Base-by-base conservation (phyloP, 2,888 invertebrate species). In the Aricia artaxerxes region DNA sequence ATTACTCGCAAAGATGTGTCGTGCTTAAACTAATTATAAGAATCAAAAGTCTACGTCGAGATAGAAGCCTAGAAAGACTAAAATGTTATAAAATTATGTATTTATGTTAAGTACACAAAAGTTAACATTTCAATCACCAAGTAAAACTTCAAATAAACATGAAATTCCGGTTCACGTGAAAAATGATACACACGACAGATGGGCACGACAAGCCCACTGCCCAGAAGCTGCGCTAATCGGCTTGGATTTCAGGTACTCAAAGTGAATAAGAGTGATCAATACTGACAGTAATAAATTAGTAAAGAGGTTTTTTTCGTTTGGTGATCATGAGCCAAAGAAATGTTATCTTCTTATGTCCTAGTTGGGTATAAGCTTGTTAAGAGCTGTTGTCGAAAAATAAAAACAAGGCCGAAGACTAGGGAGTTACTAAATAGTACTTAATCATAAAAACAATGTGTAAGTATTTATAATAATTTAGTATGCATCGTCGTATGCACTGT, bases 11-110 rank as follows among this genome's bases (percentile, higher is more conserved):
- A 13, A 40, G 73, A 44, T 44, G 44, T 76, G 78, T 77, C 53
- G 79, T 78, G 44, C 31, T 64, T 4, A 31, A 38, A 69, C 16
- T 38, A 69, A 69, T 69, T 69, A 69, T 38, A 35, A 69, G 69
- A 16, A 69, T 35, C 31, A 31, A 61, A 61, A 69, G 64, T 69
- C 31, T 11, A 31, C 64, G 61, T 24, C 4, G 35, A 69, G 35
- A 69, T 64, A 7, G 11, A 31, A 64, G 24, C 24, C n/a, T 53
- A 53, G 11, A 53, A 53, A 53, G 40, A 6, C 5, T 40, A 40
- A 40, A 40, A 40, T 40, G 40, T 40, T 40, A 40, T 6, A 40
- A 40, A 6, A 7, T 35, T 2, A 24, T 24, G 24, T 24, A 24
- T 24, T 40, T 40, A 7, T 40, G 40, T 40, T 40, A 40, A 40